Percentiles rank a stretch among this genome's conserved stretches.
These are phyloP conservation scores for Pseudocheirus occidentalis DNA, from an alignment of 2,797 vertebrate genomes.

Conservation along the genomic window DNA sequence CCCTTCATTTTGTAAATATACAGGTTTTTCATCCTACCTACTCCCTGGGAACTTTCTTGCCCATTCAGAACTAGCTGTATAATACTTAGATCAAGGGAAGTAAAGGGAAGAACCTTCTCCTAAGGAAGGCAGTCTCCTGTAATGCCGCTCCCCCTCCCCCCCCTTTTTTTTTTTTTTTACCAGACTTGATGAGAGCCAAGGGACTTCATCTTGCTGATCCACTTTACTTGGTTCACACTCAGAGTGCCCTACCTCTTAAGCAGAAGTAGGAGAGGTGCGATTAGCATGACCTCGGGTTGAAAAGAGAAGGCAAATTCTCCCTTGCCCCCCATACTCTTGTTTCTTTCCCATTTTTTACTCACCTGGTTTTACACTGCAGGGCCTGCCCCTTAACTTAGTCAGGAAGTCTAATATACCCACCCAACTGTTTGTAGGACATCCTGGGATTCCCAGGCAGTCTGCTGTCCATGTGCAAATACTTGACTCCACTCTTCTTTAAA, in stretches of 20 bases:
- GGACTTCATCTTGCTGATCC: neutral
- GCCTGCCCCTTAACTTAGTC: neutral
- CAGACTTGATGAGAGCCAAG: neutral
- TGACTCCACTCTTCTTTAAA: slow-evolving; percentile 59
- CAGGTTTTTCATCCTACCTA: neutral
- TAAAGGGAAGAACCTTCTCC: neutral
- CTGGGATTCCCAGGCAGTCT: slow-evolving; percentile 1
- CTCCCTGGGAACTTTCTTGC: rapidly evolving
- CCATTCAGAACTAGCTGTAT: neutral
- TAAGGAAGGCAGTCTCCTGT: neutral
- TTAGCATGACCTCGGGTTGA: neutral
- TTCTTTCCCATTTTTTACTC: neutral
- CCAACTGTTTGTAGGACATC: neutral
- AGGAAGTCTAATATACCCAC: neutral
- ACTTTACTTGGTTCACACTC: neutral
- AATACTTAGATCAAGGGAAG: neutral
- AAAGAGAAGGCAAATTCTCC: neutral
- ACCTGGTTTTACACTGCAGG: neutral
- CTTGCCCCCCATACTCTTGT: neutral
- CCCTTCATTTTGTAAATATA: neutral
- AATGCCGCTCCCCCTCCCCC: neutral
- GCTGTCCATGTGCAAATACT: neutral
- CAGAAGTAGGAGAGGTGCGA: neutral
- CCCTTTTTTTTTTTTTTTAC: neutral
- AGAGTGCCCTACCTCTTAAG: neutral